A percentile compares a stretch with the other conserved stretches of the same genome.
Conservation (phyloP, 2,888 invertebrate species). For the Drosophila fulvimacula region DNA sequence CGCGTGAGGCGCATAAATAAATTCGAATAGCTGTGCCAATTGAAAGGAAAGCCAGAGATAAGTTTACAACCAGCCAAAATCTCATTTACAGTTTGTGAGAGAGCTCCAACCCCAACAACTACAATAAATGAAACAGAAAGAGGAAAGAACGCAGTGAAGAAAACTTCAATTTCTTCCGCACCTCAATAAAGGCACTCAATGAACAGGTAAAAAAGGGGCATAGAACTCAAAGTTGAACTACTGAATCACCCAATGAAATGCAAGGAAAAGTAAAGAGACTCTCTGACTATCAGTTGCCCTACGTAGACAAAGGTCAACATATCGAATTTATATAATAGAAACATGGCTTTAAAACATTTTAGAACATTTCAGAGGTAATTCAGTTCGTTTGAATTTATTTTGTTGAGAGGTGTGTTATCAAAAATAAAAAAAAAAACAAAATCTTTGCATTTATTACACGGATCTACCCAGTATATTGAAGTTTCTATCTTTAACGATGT, state of each 20-base stretch:
- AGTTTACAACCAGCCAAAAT: constrained; percentile 58
- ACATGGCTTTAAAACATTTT: too few relatives aligned
- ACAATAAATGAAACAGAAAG: constrained; percentile 5
- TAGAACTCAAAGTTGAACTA: constrained; percentile 42
- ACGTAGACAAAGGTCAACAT: too few relatives aligned
- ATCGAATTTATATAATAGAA: too few relatives aligned
- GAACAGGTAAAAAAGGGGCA: constrained; percentile 33
- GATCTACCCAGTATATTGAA: too few relatives aligned
- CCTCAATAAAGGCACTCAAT: constrained; percentile 36
- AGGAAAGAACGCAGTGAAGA: constrained; percentile 13
- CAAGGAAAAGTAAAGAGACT: background rate
- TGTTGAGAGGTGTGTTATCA: too few relatives aligned
- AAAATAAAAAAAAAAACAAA: too few relatives aligned
- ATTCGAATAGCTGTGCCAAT: constrained; percentile 63
- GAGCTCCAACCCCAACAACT: constrained; percentile 8
- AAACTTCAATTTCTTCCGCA: constrained; percentile 57
- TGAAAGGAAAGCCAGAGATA: constrained; percentile 64
- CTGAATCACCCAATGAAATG: constrained; percentile 47
- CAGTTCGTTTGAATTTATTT: too few relatives aligned
- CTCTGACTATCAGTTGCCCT: constrained; percentile 1
- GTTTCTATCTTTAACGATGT: too few relatives aligned
- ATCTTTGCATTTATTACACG: too few relatives aligned
- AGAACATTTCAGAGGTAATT: too few relatives aligned
- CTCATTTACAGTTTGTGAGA: constrained; percentile 58
- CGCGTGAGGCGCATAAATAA: constrained; percentile 69